A percentile compares a stretch with the other conserved stretches of the same genome.
These are phyloP conservation scores for Lagria hirta DNA, from an alignment of 2,888 invertebrate genomes.

Conservation along the genomic window DNA sequence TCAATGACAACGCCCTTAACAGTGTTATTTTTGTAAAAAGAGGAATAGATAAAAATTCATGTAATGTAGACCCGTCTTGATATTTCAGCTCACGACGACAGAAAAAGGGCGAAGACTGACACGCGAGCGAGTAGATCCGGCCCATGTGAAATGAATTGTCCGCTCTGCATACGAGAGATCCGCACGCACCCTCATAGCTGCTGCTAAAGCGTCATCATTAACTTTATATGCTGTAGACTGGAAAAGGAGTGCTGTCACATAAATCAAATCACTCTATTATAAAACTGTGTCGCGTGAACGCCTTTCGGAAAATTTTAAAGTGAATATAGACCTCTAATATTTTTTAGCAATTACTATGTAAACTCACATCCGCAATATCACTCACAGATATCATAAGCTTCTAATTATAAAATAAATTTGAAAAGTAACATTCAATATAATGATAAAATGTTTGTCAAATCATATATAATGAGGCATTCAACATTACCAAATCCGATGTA, in stretches of 20 bases:
- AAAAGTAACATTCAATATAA: too few species aligned
- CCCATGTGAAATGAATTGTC: constrained; percentile 40
- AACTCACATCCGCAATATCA: too few species aligned
- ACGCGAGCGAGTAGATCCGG: constrained; percentile 34
- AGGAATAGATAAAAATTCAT: constrained; percentile 26
- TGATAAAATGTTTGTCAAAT: too few species aligned
- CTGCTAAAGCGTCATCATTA: constrained; percentile 31
- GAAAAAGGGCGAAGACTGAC: constrained; percentile 34
- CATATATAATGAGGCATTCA: too few species aligned
- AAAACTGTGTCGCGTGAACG: constrained; percentile 25
- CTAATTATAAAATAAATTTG: too few species aligned
- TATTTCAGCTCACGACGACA: constrained; percentile 39
- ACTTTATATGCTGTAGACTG: constrained; percentile 28
- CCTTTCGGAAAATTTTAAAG: constrained; percentile 14
- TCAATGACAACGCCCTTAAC: too few species aligned
- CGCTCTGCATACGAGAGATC: constrained; percentile 39
- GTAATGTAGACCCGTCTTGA: constrained; percentile 30
- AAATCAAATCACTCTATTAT: constrained; percentile 32
- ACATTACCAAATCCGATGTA: too few species aligned
- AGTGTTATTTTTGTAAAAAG: too few species aligned
- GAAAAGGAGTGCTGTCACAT: constrained; percentile 29
- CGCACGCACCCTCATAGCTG: constrained; percentile 35
- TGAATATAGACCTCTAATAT: constrained; percentile 14
- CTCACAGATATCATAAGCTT: too few species aligned
- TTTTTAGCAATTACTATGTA: constrained; percentile 17